Evolutionary conservation across 1,140 invertebrate species (phyloP), one percentile per base, ranked within the genome.

Genomic region (Lepidurus couesii): DNA sequence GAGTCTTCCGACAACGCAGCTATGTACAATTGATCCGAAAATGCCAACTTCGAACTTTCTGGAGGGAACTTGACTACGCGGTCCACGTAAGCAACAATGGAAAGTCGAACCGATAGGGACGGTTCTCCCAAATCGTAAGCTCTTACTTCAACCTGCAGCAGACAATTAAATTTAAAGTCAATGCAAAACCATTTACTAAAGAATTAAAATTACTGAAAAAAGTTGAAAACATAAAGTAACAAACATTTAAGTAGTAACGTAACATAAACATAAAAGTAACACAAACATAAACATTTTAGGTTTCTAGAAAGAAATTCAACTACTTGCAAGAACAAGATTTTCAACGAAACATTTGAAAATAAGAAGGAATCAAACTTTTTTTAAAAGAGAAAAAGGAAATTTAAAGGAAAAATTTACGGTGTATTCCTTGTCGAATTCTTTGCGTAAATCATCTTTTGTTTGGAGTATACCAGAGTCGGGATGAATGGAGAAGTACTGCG

Each of bases 41-140:
- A 97, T 13, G 91, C 90, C 26, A 95, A 83, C 8, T 92, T 92
- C 6, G 93, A 89, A 21, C 44, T 76, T 81, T 92, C 90, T 84
- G 90, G 86, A 74, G 90, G 86, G 26, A 88, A 84, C 8, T 87
- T 89, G 3, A 89, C 89, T 6, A 95, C 90, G 82, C 95, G 93
- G 77, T 93, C 90, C 8, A 97, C 92, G 81, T 90, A 94, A 1
- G 97, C 89, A 1, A 91, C 92, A 0, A 96, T 88, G 1, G 91
- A 93, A 1, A 91, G 90, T 4, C 93, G 90, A 0, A 92, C 92
- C 7, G 90, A 92, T 77, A 96, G 86, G 81, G 92, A 90, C 0
- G 95, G 95, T 45, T 94, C 92, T 0, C 93, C 93, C 80, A 94
- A 88, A 84, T 98, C 95, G 83, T 93, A 94, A 0, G 93, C 95